A percentile compares a stretch with the other conserved stretches of the same genome.
Evolutionary conservation across 2,113 vertebrate genomes (phyloP).

Genomic region (Turdus rufiventris): DNA sequence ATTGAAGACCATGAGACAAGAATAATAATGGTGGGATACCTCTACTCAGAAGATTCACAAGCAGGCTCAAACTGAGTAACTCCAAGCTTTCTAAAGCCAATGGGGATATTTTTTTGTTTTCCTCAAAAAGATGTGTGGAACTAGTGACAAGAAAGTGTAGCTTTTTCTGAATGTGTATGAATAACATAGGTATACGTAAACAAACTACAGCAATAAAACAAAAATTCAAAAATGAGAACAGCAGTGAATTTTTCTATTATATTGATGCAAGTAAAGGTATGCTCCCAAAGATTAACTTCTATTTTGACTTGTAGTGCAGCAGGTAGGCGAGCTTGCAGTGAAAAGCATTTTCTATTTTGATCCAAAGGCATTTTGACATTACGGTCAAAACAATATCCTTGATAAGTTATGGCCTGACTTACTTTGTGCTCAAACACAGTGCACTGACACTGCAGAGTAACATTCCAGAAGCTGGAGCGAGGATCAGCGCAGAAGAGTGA

Average conservation of each 20-base stretch:
- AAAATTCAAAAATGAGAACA: not conserved
- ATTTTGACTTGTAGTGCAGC: not conserved
- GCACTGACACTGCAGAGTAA: not conserved
- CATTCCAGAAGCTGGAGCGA: rapidly evolving
- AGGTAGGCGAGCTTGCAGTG: not conserved
- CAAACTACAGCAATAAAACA: not conserved
- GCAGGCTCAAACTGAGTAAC: not conserved
- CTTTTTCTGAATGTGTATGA: not conserved
- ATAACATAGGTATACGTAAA: not conserved
- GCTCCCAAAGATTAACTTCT: not conserved
- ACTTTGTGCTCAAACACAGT: not conserved
- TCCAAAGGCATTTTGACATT: not conserved
- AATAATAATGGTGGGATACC: not conserved
- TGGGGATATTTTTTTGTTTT: not conserved
- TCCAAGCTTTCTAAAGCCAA: not conserved
- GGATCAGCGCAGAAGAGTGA: not conserved
- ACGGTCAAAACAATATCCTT: not conserved
- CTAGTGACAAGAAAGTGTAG: not conserved
- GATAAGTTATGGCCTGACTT: not conserved
- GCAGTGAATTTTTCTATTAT: not conserved
- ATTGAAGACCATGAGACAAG: not conserved
- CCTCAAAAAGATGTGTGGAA: not conserved
- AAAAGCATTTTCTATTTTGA: not conserved
- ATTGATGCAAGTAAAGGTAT: not conserved
- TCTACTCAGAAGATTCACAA: not conserved